These are phyloP conservation scores for Andrena praecox DNA, from an alignment of 2,888 invertebrate genomes.

Conservation along the genomic window DNA sequence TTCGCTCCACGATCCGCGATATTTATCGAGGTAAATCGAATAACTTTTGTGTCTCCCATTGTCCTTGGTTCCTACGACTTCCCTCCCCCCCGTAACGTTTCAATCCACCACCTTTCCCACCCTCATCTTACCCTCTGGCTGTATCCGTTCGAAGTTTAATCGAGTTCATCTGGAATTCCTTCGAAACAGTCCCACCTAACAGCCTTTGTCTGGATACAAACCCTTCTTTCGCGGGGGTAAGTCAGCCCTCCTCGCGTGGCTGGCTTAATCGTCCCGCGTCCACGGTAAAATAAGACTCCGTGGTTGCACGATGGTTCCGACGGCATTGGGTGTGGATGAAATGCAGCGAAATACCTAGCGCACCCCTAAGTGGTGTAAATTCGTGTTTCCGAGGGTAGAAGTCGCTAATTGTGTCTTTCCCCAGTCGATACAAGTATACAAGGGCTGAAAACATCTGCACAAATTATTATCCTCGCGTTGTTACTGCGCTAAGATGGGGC, in stretches of 20 bases:
- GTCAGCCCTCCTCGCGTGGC: not conserved
- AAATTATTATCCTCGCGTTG: no score
- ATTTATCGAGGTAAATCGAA: conserved; percentile 62
- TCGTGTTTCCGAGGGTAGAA: no score
- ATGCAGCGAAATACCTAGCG: not conserved
- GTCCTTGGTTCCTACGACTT: conserved; percentile 25
- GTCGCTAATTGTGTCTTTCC: no score
- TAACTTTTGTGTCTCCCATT: conserved; percentile 47
- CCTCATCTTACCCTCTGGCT: not conserved
- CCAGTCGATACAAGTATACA: no score
- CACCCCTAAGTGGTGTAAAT: not conserved
- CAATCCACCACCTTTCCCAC: conserved; percentile 28
- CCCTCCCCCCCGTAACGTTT: conserved; percentile 37
- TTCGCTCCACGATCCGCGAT: conserved; percentile 25
- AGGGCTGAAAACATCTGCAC: no score
- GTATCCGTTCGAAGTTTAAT: conserved; percentile 53
- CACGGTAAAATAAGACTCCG: conserved; percentile 16
- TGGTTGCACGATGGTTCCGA: conserved; percentile 35
- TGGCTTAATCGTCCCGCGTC: conserved; percentile 20
- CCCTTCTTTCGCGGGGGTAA: conserved; percentile 38
- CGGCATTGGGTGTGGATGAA: conserved; percentile 1
- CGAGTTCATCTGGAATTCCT: conserved; percentile 58
- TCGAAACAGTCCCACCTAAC: conserved; percentile 28
- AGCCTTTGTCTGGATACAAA: conserved; percentile 40
- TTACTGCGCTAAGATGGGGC: no score